Conservation (phyloP, 2,888 invertebrate genomes). For the Cybosia mesomella region DNA sequence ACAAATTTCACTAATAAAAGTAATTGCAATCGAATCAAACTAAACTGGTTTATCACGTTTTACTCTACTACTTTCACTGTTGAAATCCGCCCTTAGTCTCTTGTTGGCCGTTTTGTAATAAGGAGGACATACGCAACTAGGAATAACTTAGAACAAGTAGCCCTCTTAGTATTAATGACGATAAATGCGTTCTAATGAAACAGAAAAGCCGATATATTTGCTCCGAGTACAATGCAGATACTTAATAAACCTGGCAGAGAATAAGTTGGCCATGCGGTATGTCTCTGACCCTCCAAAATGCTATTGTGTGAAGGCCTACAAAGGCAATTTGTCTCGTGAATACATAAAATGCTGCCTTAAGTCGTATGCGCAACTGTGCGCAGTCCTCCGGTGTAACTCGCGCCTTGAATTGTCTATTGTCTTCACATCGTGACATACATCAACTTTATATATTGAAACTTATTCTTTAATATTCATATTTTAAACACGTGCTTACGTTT, state of each 20-base stretch:
- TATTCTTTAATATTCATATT: slow-evolving; percentile 53
- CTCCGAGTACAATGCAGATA: slow-evolving; percentile 37
- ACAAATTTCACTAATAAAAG: neutral
- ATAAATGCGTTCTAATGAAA: slow-evolving; percentile 31
- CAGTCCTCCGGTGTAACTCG: slow-evolving; percentile 59
- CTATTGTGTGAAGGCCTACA: slow-evolving; percentile 61
- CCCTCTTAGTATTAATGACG: slow-evolving; percentile 19
- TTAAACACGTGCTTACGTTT: slow-evolving; percentile 47
- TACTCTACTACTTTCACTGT: neutral
- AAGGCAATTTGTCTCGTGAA: slow-evolving; percentile 78
- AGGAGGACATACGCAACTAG: neutral
- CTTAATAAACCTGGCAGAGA: slow-evolving; percentile 37
- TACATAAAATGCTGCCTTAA: slow-evolving; percentile 65
- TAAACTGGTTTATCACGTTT: slow-evolving; percentile 2
- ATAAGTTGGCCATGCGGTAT: slow-evolving; percentile 60
- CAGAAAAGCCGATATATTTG: slow-evolving; percentile 29
- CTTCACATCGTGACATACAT: slow-evolving; percentile 49
- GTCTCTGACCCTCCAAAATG: slow-evolving; percentile 54
- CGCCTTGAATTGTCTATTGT: slow-evolving; percentile 73
- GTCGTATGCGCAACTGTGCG: slow-evolving; percentile 62
- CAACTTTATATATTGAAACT: slow-evolving; percentile 39
- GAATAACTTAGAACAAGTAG: neutral
- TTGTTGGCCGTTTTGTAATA: neutral
- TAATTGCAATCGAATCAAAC: neutral
- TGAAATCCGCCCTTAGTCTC: neutral